Evolutionary conservation across 2,888 invertebrate species (phyloP).

Genomic region (Brassicogethes aeneus): DNA sequence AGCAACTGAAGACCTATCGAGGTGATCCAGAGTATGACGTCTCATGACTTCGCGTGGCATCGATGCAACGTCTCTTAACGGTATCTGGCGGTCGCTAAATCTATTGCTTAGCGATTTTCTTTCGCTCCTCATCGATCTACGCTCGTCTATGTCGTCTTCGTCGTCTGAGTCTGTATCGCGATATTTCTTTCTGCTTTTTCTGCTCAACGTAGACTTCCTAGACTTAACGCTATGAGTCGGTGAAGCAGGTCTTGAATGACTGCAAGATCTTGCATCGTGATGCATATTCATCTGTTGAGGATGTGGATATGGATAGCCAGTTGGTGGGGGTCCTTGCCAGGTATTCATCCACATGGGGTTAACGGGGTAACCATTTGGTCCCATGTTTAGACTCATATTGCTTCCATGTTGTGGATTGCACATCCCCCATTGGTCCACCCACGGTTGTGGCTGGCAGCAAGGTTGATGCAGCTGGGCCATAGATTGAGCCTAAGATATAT

Average conservation of each 20-base stretch:
- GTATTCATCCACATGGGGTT: slow-evolving; percentile 43
- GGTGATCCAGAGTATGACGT: slow-evolving; percentile 22
- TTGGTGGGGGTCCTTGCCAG: slow-evolving; percentile 38
- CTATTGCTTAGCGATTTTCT: slow-evolving; percentile 27
- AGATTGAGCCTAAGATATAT: slow-evolving; percentile 54
- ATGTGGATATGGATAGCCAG: slow-evolving; percentile 33
- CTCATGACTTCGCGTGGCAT: slow-evolving; percentile 31
- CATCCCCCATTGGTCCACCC: slow-evolving; percentile 35
- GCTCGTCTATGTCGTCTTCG: slow-evolving; percentile 25
- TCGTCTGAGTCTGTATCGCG: slow-evolving; percentile 45
- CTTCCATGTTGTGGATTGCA: slow-evolving; percentile 41
- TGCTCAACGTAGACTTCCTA: slow-evolving; percentile 55
- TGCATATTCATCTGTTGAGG: slow-evolving; percentile 45
- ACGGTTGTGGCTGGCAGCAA: slow-evolving; percentile 40
- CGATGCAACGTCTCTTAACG: slow-evolving; percentile 28
- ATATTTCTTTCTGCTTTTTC: slow-evolving; percentile 42
- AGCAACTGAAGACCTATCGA: slow-evolving; percentile 24
- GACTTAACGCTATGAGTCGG: slow-evolving; percentile 62
- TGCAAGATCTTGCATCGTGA: slow-evolving; percentile 46
- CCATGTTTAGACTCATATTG: slow-evolving; percentile 47
- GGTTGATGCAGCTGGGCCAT: slow-evolving; percentile 57
- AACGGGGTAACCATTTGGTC: slow-evolving; percentile 32
- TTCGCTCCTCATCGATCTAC: slow-evolving; percentile 32
- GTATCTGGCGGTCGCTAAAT: slow-evolving; percentile 22
- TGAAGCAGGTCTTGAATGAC: slow-evolving; percentile 56